Conservation (phyloP, 2,113 vertebrate species). For the Orcinus orca region DNA sequence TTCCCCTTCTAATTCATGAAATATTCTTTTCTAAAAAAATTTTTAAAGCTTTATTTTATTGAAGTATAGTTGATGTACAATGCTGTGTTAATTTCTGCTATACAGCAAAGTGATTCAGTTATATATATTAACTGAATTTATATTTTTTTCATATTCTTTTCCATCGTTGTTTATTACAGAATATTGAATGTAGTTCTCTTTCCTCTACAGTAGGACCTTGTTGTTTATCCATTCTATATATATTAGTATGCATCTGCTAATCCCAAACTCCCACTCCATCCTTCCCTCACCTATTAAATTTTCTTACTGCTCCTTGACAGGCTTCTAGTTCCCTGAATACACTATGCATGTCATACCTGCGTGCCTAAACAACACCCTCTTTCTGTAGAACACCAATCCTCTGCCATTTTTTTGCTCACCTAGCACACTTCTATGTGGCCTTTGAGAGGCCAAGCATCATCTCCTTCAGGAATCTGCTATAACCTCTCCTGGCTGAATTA, state of each 20-base stretch:
- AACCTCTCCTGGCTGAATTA: background rate
- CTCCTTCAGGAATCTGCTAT: background rate
- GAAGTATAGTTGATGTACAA: background rate
- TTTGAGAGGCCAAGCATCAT: background rate
- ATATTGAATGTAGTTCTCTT: background rate
- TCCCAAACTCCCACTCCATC: background rate
- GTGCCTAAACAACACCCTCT: background rate
- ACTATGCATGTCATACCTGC: rapidly evolving
- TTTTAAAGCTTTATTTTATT: background rate
- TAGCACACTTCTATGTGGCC: background rate
- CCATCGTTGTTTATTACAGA: background rate
- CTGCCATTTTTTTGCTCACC: background rate
- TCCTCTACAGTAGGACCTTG: background rate
- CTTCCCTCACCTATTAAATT: background rate
- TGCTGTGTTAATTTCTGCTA: background rate
- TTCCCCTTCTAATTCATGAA: background rate
- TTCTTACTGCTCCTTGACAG: background rate
- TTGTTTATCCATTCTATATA: background rate
- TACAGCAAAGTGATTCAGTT: background rate
- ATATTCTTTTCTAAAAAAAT: background rate
- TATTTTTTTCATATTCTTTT: background rate
- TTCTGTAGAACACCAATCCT: background rate
- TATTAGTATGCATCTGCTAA: background rate
- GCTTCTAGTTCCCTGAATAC: background rate
- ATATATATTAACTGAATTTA: background rate